These are phyloP conservation scores for Graphium colonna DNA, from an alignment of 2,888 invertebrate genomes.

Conservation along the genomic window DNA sequence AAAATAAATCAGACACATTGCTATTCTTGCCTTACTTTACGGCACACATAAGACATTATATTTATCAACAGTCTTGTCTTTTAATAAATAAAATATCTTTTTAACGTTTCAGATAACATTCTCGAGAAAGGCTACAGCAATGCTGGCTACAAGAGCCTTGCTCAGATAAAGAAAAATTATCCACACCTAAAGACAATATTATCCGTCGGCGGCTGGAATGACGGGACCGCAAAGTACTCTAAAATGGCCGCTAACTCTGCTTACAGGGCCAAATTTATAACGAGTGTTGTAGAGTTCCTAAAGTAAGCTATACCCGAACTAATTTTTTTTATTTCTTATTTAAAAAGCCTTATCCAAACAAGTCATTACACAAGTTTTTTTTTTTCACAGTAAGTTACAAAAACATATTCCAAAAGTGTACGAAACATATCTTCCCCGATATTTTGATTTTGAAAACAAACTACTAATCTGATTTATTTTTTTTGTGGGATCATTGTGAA, in stretches of 20 bases:
- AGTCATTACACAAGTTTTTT: background rate
- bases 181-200: slow-evolving; percentile 87
- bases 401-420: too few species aligned
- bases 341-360: background rate
- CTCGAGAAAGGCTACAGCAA: slow-evolving; percentile 87
- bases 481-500: too few species aligned
- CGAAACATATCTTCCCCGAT: too few species aligned
- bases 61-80: background rate
- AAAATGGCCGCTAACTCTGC: slow-evolving; percentile 82
- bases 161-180: slow-evolving; percentile 82
- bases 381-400: too few species aligned
- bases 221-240: slow-evolving; percentile 87
- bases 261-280: slow-evolving; percentile 83
- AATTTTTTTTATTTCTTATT: too few species aligned
- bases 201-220: slow-evolving; percentile 96
- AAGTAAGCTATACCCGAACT: slow-evolving; percentile 61
- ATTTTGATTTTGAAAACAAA: too few species aligned
- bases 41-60: background rate
- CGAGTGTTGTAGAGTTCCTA: slow-evolving; percentile 85
- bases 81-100: background rate
- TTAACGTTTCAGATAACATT: slow-evolving; percentile 58
- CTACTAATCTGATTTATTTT: too few species aligned
- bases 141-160: slow-evolving; percentile 84
- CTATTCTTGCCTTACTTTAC: too few species aligned
- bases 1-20: too few species aligned